Percentiles rank a stretch among this genome's conserved stretches.
Evolutionary conservation across 2,797 vertebrate species (phyloP).

Genomic region (Rallus crepitans): DNA sequence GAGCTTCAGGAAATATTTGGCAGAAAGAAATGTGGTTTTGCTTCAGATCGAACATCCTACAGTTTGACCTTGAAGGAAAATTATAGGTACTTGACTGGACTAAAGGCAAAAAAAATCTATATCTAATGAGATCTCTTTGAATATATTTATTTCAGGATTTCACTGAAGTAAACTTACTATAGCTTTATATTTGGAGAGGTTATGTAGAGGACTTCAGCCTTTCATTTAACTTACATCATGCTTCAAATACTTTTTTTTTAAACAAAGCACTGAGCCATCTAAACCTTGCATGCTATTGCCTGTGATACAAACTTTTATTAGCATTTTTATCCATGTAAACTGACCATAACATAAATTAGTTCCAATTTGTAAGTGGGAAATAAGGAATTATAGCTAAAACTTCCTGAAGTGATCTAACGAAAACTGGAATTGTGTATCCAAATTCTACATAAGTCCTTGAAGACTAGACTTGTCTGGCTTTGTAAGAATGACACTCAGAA

Average conservation of each 20-base stretch:
- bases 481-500: background rate
- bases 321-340: background rate
- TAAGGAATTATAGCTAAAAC: background rate
- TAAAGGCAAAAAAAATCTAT: background rate
- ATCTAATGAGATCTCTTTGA: constrained; percentile 27
- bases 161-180: background rate
- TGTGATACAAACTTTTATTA: background rate
- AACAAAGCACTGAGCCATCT: background rate
- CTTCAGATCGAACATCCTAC: background rate
- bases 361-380: background rate
- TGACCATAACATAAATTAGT: background rate
- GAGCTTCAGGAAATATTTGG: background rate
- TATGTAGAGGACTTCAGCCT: background rate
- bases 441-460: background rate
- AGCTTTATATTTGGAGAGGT: background rate
- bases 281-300: background rate
- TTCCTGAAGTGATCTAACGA: background rate
- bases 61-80: constrained; percentile 39
- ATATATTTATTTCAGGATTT: constrained; percentile 13
- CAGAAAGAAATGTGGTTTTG: background rate
- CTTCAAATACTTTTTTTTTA: background rate
- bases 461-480: background rate
- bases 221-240: background rate
- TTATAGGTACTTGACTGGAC: background rate
- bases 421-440: background rate